Evolutionary conservation across 2,113 vertebrate species (phyloP).

Genomic region (Oryzias javanicus): DNA sequence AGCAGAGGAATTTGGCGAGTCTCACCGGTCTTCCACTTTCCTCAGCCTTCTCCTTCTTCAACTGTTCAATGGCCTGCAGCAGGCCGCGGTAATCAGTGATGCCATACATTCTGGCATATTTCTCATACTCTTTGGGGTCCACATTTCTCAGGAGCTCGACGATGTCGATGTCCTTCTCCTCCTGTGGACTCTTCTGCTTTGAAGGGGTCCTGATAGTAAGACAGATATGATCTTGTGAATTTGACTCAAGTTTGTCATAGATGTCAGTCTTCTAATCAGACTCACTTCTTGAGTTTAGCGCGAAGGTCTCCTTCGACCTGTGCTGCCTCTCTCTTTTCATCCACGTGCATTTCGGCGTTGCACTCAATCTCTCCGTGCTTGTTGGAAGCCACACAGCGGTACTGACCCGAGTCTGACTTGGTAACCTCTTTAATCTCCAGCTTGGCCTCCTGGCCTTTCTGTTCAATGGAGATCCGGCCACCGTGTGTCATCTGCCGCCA

Average conservation of each 20-base stretch:
- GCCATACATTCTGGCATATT: slow-evolving; percentile 97
- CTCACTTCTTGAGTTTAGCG: slow-evolving; percentile 93
- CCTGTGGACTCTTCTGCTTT: slow-evolving; percentile 88
- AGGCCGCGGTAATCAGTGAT: slow-evolving; percentile 98
- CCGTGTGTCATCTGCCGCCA: slow-evolving; percentile 97
- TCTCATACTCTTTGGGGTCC: slow-evolving; percentile 98
- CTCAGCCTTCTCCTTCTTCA: slow-evolving; percentile 87
- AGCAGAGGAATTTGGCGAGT: background rate
- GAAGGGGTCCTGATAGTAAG: slow-evolving; percentile 82
- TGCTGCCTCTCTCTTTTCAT: slow-evolving; percentile 83
- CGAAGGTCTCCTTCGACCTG: slow-evolving; percentile 86
- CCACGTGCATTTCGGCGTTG: slow-evolving; percentile 84
- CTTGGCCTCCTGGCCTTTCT: slow-evolving; percentile 88
- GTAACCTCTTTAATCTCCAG: slow-evolving; percentile 88
- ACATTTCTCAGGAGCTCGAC: slow-evolving; percentile 97
- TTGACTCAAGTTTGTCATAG: background rate
- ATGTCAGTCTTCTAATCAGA: background rate
- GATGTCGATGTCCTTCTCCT: slow-evolving; percentile 93
- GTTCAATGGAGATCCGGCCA: slow-evolving; percentile 86
- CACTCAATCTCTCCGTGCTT: slow-evolving; percentile 91
- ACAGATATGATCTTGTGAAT: background rate
- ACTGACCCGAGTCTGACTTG: slow-evolving; percentile 89
- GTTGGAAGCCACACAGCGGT: slow-evolving; percentile 89
- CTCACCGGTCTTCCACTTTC: slow-evolving; percentile 89
- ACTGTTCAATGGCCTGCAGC: slow-evolving; percentile 93